Evolutionary conservation across 2,113 vertebrate species (phyloP).

Genomic region (Calyptommatus sinebrachiatus): DNA sequence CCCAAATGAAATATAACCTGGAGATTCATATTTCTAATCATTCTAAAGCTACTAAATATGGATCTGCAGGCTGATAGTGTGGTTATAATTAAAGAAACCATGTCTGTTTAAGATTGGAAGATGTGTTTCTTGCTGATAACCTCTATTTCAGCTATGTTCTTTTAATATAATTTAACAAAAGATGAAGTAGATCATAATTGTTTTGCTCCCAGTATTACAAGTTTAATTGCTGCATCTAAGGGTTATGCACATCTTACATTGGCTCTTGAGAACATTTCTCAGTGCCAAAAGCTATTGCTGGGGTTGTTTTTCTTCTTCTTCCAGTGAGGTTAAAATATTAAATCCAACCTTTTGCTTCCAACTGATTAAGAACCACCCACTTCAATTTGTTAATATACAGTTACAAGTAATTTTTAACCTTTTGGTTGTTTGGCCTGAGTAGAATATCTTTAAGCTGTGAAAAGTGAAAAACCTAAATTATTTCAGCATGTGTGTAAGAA

Average conservation of each 20-base stretch:
- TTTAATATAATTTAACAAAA: conserved; percentile 48
- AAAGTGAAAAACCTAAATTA: neutral
- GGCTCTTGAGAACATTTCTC: conserved; percentile 35
- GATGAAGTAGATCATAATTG: conserved; percentile 38
- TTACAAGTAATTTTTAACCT: neutral
- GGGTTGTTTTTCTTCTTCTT: neutral
- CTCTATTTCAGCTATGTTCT: conserved; percentile 33
- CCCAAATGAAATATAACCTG: conserved; percentile 38
- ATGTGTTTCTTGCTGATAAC: conserved; percentile 34
- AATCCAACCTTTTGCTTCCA: conserved; percentile 37
- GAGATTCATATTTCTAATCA: conserved; percentile 40
- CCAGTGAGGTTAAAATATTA: conserved; percentile 31
- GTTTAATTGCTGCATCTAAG: conserved; percentile 52
- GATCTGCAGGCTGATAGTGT: conserved; percentile 35
- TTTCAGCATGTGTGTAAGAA: neutral
- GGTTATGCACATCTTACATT: conserved; percentile 34
- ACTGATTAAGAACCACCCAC: conserved; percentile 17
- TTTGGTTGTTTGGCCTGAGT: neutral
- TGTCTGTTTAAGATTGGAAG: conserved; percentile 46
- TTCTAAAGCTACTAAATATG: conserved; percentile 47
- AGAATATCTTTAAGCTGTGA: neutral
- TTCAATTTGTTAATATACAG: conserved; percentile 34
- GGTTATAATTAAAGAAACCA: conserved; percentile 39
- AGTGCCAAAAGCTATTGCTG: conserved; percentile 23
- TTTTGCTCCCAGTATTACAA: conserved; percentile 49